Evolutionary conservation across 2,888 invertebrate genomes (phyloP).

Genomic region (Drosophila emarginata): DNA sequence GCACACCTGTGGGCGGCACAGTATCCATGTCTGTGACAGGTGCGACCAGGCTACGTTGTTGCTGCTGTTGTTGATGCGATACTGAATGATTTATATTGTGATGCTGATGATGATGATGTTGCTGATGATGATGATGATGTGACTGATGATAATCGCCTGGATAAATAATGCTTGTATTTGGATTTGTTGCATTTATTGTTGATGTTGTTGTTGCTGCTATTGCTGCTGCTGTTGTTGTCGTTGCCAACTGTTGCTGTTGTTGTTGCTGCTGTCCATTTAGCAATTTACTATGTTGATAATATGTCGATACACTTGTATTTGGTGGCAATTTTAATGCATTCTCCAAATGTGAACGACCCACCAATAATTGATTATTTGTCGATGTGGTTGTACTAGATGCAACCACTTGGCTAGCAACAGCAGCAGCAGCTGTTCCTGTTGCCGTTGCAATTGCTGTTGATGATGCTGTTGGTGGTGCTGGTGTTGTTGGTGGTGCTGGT

Average conservation of each 20-base stretch:
- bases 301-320: slow-evolving; percentile 80
- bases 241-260: slow-evolving; percentile 30
- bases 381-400: slow-evolving; percentile 65
- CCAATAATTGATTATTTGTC: slow-evolving; percentile 55
- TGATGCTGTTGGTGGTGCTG: slow-evolving; percentile 24
- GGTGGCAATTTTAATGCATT: slow-evolving; percentile 81
- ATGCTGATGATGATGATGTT: not conserved
- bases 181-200: slow-evolving; percentile 13
- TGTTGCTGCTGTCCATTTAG: slow-evolving; percentile 48
- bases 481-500: slow-evolving; percentile 23
- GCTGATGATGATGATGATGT: not conserved
- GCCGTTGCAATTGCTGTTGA: slow-evolving; percentile 25
- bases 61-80: not conserved
- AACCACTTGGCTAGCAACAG: slow-evolving; percentile 35
- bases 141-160: no score
- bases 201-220: slow-evolving; percentile 16
- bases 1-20: slow-evolving; percentile 76
- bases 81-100: no score
- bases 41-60: slow-evolving; percentile 57
- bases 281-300: slow-evolving; percentile 80
- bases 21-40: slow-evolving; percentile 81
- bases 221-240: slow-evolving; percentile 35
- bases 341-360: slow-evolving; percentile 80
- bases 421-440: slow-evolving; percentile 34
- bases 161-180: slow-evolving; percentile 5